Evolutionary conservation across 2,888 invertebrate species (phyloP).

Genomic region (Helleia helle): DNA sequence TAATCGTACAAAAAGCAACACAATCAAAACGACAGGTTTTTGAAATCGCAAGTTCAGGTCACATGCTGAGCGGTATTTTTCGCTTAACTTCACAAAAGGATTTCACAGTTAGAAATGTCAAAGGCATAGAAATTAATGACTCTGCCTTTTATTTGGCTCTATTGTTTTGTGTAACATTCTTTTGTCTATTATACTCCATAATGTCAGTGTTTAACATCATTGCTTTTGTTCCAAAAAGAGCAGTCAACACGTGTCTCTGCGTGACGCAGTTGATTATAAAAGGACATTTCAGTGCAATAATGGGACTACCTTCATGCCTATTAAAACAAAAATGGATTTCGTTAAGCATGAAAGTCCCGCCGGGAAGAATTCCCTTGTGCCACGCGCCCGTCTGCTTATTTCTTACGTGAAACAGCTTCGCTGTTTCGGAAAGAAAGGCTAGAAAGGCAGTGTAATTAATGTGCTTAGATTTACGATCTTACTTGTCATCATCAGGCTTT

Average conservation of each 20-base stretch:
- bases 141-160: conserved; percentile 58
- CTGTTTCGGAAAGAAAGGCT: too few relatives aligned
- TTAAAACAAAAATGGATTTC: conserved; percentile 3
- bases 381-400: too few relatives aligned
- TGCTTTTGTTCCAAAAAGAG: conserved; percentile 58
- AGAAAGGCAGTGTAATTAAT: too few relatives aligned
- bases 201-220: conserved; percentile 69
- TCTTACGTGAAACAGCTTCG: too few relatives aligned
- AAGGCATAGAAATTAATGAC: conserved; percentile 65
- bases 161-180: conserved; percentile 62
- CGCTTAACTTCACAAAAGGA: conserved; percentile 40
- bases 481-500: too few relatives aligned
- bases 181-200: conserved; percentile 68
- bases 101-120: conserved; percentile 65
- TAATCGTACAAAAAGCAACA: conserved; percentile 2
- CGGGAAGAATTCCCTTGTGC: too few relatives aligned
- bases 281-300: neutral
- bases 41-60: conserved; percentile 27
- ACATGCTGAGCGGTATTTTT: conserved; percentile 60
- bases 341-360: too few relatives aligned
- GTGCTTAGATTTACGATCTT: too few relatives aligned
- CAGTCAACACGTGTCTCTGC: conserved; percentile 60
- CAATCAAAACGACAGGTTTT: conserved; percentile 8
- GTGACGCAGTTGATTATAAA: conserved; percentile 27
- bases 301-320: conserved; percentile 4